Evolutionary conservation across 2,797 vertebrate species (phyloP), one percentile per base, ranked within the genome.

Genomic region (Sciaenops ocellatus): DNA sequence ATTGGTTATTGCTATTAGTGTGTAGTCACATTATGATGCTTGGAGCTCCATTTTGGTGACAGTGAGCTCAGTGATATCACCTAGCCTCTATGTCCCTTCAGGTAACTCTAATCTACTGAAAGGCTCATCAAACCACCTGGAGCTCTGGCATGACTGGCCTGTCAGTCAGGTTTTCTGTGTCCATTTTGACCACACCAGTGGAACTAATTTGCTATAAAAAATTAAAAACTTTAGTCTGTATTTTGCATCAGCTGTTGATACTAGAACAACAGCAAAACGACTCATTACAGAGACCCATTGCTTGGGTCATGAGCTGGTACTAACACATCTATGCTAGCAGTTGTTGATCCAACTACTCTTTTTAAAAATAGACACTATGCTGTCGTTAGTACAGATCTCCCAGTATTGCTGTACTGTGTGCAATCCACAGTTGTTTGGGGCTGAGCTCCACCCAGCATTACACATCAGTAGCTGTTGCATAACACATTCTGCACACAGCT

Each of bases 391-490:
- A 42, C 22, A n/a, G 12, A 76, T 60, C 15, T 51, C 8, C 24
- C n/a, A 24, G 4, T 79, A 47, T 75, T 73, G 28, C 26, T 77
- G 50, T 74, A 8, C 11, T 50, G 3, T 78, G 55, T 73, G 64
- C 60, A 83, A 85, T 64, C 18, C 44, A 60, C n/a, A 69, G 54
- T 34, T 38, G 18, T 68, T 79, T 61, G 24, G 2, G 5, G 5
- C n/a, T 81, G 75, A 71, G 52, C 79, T 78, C 50, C 69, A 79
- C 66, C 70, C 62, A 47, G 56, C 1, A 34, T 87, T 73, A 66
- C 72, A 76, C 59, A 82, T 80, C 50, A 60, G 34, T 38, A 60
- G 24, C 20, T 76, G 12, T 85, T 85, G 38, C 50, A 16, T 44
- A 56, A 83, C 47, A 62, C 8, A 13, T 5, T 52, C 15, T 48